Evolutionary conservation across 35 echinoderm and acorn worm genomes (phyloP).

Genomic region (Chiridota heheva): DNA sequence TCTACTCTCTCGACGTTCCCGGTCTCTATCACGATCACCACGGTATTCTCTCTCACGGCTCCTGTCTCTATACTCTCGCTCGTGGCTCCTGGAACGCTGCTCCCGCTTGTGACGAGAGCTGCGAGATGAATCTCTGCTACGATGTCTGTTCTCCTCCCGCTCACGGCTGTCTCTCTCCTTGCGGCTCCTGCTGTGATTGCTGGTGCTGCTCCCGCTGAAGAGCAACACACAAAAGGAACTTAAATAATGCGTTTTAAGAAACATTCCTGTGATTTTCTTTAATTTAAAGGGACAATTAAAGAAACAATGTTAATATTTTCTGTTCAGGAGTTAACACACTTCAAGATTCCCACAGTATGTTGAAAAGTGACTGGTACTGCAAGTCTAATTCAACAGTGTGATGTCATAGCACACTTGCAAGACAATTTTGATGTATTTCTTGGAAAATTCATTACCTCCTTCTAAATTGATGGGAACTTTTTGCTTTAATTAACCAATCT

Average conservation of each 20-base stretch:
- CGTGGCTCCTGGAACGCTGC: slow-evolving; percentile 64
- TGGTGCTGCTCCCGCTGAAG: slow-evolving; percentile 1
- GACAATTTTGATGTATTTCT: too few species aligned
- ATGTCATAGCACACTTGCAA: too few species aligned
- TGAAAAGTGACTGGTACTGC: too few species aligned
- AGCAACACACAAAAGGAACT: background rate
- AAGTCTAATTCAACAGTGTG: too few species aligned
- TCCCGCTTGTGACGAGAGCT: slow-evolving; percentile 61
- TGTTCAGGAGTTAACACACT: background rate
- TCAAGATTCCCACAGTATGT: too few species aligned
- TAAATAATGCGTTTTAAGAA: background rate
- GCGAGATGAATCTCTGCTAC: slow-evolving; percentile 40
- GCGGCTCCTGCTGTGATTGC: slow-evolving; percentile 11
- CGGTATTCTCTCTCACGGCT: slow-evolving; percentile 61
- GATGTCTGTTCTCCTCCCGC: slow-evolving; percentile 69
- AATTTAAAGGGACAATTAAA: background rate
- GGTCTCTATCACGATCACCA: slow-evolving; percentile 68
- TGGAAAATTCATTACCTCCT: too few species aligned
- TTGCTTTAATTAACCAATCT: too few species aligned
- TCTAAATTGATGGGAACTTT: too few species aligned
- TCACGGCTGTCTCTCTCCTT: slow-evolving; percentile 77
- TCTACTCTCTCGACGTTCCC: slow-evolving; percentile 51
- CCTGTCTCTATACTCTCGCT: slow-evolving; percentile 67
- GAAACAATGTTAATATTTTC: background rate
- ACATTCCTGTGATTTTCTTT: background rate